Evolutionary conservation across 2,888 invertebrate genomes (phyloP).

Genomic region (Chironomus tentans): DNA sequence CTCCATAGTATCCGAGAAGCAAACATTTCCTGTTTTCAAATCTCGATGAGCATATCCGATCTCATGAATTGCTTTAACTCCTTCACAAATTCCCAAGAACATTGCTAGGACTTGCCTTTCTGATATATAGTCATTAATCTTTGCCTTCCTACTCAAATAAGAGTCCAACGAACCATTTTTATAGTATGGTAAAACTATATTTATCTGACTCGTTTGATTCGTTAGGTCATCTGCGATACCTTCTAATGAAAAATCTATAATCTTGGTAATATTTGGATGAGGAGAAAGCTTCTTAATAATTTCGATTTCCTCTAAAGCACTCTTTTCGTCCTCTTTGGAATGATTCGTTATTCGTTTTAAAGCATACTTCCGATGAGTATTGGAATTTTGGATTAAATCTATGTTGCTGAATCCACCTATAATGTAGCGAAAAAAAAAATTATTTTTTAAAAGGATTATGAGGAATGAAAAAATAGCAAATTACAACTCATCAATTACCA

Average conservation of each 20-base stretch:
- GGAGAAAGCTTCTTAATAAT: constrained; percentile 59
- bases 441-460: not conserved
- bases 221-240: constrained; percentile 57
- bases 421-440: no score
- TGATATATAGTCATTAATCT: constrained; percentile 51
- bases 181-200: constrained; percentile 66
- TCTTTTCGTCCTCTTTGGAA: constrained; percentile 62
- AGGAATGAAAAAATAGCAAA: not conserved
- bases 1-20: constrained; percentile 58
- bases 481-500: constrained; percentile 27
- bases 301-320: constrained; percentile 63
- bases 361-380: constrained; percentile 59
- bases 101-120: constrained; percentile 57
- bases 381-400: constrained; percentile 60
- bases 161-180: constrained; percentile 67
- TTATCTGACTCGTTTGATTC: constrained; percentile 60
- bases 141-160: constrained; percentile 53
- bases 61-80: constrained; percentile 63
- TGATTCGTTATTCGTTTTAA: constrained; percentile 75
- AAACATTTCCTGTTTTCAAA: constrained; percentile 76
- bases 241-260: constrained; percentile 57
- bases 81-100: constrained; percentile 65
- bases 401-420: constrained; percentile 75
- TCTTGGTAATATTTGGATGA: constrained; percentile 64
- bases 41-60: constrained; percentile 73